These are phyloP conservation scores for Varanus komodoensis DNA, from an alignment of 2,113 vertebrate species.

Conservation along the genomic window DNA sequence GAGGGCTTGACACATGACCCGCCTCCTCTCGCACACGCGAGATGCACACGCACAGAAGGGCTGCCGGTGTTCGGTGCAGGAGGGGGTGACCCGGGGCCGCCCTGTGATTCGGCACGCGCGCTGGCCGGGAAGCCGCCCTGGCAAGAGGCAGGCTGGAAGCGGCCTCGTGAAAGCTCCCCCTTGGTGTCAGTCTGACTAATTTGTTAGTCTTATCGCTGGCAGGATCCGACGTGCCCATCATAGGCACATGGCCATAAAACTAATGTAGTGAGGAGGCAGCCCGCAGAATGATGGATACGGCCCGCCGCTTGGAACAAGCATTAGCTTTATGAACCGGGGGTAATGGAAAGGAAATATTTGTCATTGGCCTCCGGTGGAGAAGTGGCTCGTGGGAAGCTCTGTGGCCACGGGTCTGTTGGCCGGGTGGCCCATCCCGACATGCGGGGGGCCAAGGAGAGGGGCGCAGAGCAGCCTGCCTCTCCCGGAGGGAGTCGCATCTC, in stretches of 20 bases:
- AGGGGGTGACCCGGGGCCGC: not conserved
- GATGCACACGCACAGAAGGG: no score
- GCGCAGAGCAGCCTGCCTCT: not conserved
- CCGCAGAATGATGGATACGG: conserved; percentile 74
- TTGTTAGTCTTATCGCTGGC: conserved; percentile 82
- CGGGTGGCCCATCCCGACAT: not conserved
- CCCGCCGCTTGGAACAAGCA: conserved; percentile 73
- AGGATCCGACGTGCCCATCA: conserved; percentile 73
- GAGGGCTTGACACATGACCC: not conserved
- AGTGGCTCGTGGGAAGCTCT: conserved; percentile 22
- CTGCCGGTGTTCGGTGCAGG: not conserved
- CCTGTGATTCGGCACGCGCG: not conserved
- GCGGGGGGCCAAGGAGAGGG: not conserved
- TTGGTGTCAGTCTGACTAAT: conserved; percentile 84
- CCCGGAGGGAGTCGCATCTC: not conserved
- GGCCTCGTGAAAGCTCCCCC: conserved; percentile 29
- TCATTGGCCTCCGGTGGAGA: conserved; percentile 69
- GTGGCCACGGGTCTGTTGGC: not conserved
- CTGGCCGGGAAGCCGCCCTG: not conserved
- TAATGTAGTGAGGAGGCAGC: conserved; percentile 76
- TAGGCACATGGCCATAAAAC: conserved; percentile 74
- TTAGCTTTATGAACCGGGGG: conserved; percentile 79
- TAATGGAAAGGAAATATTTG: conserved; percentile 74
- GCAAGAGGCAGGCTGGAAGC: conserved; percentile 19
- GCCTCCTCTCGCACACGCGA: no score